phyloP scores from a whole-genome alignment of 2,113 vertebrate species.

The Rhinolophus ferrumequinum region DNA sequence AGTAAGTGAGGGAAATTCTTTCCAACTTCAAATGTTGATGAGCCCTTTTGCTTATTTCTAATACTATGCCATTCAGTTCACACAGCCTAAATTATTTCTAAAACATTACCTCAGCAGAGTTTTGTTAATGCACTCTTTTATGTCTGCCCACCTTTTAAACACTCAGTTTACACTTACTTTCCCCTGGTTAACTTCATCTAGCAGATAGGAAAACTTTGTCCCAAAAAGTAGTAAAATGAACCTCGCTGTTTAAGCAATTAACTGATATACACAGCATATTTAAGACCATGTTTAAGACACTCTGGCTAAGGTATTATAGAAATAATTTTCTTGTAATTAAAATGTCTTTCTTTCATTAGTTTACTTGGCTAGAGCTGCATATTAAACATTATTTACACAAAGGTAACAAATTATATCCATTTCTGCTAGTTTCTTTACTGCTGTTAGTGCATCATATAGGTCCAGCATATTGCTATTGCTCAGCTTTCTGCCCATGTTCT shows the following conservation, averaged over 20 bases:
- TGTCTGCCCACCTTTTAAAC: constrained; percentile 62
- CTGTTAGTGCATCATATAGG: background rate
- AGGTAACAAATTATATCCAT: constrained; percentile 38
- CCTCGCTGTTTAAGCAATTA: constrained; percentile 45
- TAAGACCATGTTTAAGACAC: constrained; percentile 39
- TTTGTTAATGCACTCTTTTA: constrained; percentile 61
- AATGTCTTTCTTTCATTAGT: constrained; percentile 61
- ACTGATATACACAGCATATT: constrained; percentile 14
- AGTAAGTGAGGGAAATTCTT: constrained; percentile 7
- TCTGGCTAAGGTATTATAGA: constrained; percentile 56
- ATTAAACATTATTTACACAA: constrained; percentile 68
- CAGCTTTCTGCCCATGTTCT: background rate
- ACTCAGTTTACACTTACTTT: constrained; percentile 12
- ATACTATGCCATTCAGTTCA: constrained; percentile 28
- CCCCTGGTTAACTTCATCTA: constrained; percentile 44
- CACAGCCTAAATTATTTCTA: constrained; percentile 64
- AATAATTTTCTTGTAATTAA: constrained; percentile 62
- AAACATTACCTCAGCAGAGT: constrained; percentile 57
- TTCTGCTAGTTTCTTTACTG: constrained; percentile 45
- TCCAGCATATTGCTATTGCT: background rate
- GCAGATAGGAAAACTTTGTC: constrained; percentile 46
- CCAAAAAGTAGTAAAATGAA: constrained; percentile 28
- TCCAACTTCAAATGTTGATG: constrained; percentile 39
- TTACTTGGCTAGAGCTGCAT: background rate
- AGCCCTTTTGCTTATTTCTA: constrained; percentile 60